Conservation (phyloP, 1,140 invertebrate species). For the Drosophila ironensis region DNA sequence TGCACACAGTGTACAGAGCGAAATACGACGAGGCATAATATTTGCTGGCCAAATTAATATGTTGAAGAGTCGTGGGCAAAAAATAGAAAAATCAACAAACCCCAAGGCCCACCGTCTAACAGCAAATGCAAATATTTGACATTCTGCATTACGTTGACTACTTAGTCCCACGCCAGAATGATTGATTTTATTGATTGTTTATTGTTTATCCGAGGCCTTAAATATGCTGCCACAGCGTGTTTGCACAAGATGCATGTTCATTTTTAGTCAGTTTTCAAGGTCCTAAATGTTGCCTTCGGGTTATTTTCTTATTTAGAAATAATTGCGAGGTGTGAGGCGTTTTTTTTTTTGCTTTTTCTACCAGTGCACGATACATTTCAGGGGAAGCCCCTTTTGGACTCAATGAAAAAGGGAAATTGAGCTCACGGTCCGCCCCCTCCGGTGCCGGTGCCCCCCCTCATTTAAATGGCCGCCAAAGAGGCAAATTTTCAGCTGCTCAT, state of each 20-base stretch:
- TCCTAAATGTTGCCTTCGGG: too few species aligned
- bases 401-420: conserved; percentile 39
- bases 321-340: background rate
- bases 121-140: background rate
- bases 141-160: too few species aligned
- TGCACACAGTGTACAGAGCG: conserved; percentile 14
- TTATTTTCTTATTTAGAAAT: background rate
- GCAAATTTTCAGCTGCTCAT: conserved; percentile 67
- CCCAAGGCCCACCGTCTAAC: too few species aligned
- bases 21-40: background rate
- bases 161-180: too few species aligned
- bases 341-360: background rate
- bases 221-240: too few species aligned
- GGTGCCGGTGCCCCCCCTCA: conserved; percentile 9
- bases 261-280: too few species aligned
- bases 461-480: conserved; percentile 42
- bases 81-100: too few species aligned
- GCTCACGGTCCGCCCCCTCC: conserved; percentile 15
- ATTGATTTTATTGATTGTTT: too few species aligned
- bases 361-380: conserved; percentile 3
- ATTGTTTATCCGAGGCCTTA: too few species aligned
- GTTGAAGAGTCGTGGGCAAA: too few species aligned
- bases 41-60: background rate
- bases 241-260: too few species aligned
- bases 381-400: background rate